These are phyloP conservation scores for Porites evermanni DNA, from an alignment of 92 coral and sea anemone species.

Conservation along the genomic window DNA sequence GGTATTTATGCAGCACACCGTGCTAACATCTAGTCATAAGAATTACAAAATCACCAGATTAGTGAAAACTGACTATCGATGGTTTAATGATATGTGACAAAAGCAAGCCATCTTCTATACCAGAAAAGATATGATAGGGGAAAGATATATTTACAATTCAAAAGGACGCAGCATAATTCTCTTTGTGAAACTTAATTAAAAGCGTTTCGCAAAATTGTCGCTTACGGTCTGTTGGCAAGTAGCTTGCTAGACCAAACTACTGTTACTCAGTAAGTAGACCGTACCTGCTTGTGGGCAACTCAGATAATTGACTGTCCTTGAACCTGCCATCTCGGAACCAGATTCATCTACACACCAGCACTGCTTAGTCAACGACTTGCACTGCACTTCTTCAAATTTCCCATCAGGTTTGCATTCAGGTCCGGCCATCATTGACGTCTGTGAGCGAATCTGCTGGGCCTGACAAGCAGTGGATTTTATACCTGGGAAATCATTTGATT, in stretches of 20 bases:
- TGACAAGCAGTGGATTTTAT: conserved; percentile 32
- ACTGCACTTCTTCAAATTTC: conserved; percentile 70
- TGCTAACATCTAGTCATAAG: too few species aligned
- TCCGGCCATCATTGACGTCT: conserved; percentile 31
- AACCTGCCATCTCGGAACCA: conserved; percentile 38
- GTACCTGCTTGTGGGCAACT: conserved; percentile 52
- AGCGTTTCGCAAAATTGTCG: too few species aligned
- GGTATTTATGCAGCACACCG: too few species aligned
- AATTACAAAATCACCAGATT: too few species aligned
- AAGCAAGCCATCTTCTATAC: too few species aligned
- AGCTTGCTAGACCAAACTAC: background rate
- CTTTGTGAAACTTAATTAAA: too few species aligned
- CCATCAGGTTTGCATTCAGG: conserved; percentile 72
- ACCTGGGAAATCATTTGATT: conserved; percentile 4
- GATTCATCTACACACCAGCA: conserved; percentile 89
- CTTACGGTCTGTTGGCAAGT: too few species aligned
- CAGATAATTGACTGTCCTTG: conserved; percentile 36
- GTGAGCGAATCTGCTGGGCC: conserved; percentile 21
- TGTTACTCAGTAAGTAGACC: background rate
- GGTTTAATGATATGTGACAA: too few species aligned
- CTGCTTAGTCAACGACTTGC: conserved; percentile 59
- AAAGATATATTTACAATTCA: too few species aligned
- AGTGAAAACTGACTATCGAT: too few species aligned
- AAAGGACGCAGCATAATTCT: too few species aligned
- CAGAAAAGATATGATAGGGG: too few species aligned